These are phyloP conservation scores for Furnarius figulus DNA, from an alignment of 2,113 vertebrate genomes.

Conservation along the genomic window DNA sequence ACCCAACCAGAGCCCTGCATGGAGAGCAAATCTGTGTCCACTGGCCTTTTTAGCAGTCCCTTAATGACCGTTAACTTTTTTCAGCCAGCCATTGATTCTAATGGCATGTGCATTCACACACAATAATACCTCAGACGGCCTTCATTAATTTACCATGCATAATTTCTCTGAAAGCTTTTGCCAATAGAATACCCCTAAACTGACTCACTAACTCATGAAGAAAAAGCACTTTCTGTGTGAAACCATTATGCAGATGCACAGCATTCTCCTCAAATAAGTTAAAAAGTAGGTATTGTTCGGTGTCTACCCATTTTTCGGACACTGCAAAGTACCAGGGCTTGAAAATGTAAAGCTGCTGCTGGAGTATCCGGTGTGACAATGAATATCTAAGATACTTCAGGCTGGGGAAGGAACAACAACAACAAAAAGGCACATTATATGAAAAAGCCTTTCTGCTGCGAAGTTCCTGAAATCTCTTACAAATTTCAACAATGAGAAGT, in stretches of 20 bases:
- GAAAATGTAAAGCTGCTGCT: conserved; percentile 18
- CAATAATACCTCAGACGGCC: conserved; percentile 64
- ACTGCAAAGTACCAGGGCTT: conserved; percentile 1
- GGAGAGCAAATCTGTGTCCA: conserved; percentile 54
- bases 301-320: conserved; percentile 3
- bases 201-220: conserved; percentile 66
- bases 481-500: conserved; percentile 27
- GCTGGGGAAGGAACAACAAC: background rate
- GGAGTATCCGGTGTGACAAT: conserved; percentile 38
- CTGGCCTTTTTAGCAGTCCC: conserved; percentile 57
- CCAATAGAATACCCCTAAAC: conserved; percentile 74
- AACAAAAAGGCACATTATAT: background rate
- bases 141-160: conserved; percentile 81
- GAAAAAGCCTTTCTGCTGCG: conserved; percentile 28
- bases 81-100: conserved; percentile 72
- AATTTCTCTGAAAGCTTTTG: conserved; percentile 81
- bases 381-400: conserved; percentile 34
- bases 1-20: conserved; percentile 35
- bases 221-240: conserved; percentile 71
- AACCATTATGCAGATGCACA: conserved; percentile 55
- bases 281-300: conserved; percentile 29
- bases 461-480: conserved; percentile 26
- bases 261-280: conserved; percentile 61
- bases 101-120: conserved; percentile 74
- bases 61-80: conserved; percentile 75